Conservation (phyloP, 2,888 invertebrate species). For the Hydriomena furcata region DNA sequence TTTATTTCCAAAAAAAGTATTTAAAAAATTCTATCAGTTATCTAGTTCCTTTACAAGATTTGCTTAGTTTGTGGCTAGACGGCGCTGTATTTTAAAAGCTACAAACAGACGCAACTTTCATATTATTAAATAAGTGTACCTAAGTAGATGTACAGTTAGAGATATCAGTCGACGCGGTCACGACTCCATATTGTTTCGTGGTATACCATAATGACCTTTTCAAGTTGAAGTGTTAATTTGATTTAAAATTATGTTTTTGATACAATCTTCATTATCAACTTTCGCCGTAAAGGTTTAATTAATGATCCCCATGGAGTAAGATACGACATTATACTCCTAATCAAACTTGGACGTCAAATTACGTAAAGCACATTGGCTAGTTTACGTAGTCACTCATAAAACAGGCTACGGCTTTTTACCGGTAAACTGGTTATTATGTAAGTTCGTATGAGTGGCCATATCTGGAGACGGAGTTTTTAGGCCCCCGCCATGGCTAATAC, state of each 20-base stretch:
- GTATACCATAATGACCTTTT: constrained; percentile 81
- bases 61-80: too few relatives aligned
- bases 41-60: too few relatives aligned
- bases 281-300: constrained; percentile 78
- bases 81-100: too few relatives aligned
- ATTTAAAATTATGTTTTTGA: constrained; percentile 81
- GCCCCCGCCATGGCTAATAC: too few relatives aligned
- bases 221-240: constrained; percentile 84
- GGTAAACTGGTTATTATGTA: too few relatives aligned
- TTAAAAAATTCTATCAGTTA: too few relatives aligned
- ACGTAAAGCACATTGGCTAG: constrained; percentile 37
- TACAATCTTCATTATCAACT: constrained; percentile 77
- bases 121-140: background rate
- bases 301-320: constrained; percentile 67
- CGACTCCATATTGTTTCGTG: constrained; percentile 81
- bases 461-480: too few relatives aligned
- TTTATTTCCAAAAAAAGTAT: too few relatives aligned
- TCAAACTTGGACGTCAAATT: constrained; percentile 49
- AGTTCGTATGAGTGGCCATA: too few relatives aligned
- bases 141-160: constrained; percentile 57
- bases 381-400: background rate
- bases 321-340: constrained; percentile 45
- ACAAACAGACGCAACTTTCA: constrained; percentile 5
- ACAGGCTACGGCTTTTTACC: background rate
- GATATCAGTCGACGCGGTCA: constrained; percentile 78